Percentiles rank a stretch among this genome's conserved stretches.
Evolutionary conservation across 2,888 invertebrate species (phyloP).

Genomic region (Synanthedon formicaeformis): DNA sequence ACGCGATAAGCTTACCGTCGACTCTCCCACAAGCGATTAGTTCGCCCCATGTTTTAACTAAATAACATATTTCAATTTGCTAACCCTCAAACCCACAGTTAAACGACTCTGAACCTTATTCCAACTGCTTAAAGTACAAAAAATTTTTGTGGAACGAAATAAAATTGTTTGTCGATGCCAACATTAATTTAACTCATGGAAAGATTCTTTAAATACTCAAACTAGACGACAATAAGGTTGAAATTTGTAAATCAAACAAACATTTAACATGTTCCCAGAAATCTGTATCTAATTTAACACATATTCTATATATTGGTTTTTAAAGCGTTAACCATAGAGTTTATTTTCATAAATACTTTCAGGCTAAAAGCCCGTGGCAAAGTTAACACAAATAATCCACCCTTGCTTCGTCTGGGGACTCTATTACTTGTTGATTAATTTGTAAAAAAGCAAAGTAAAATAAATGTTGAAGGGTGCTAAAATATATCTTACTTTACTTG

Average conservation of each 20-base stretch:
- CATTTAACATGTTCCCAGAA: no score
- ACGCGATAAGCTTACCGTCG: slow-evolving; percentile 55
- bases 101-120: background rate
- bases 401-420: slow-evolving; percentile 4
- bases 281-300: no score
- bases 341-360: background rate
- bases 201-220: no score
- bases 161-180: no score
- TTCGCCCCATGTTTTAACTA: slow-evolving; percentile 16
- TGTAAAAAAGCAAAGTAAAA: slow-evolving; percentile 21
- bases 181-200: no score
- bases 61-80: background rate
- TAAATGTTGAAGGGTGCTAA: no score
- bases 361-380: background rate
- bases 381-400: background rate
- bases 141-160: no score
- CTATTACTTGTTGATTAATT: slow-evolving; percentile 29
- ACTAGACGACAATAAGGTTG: no score
- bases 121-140: no score
- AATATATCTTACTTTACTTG: no score
- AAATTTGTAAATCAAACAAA: no score
- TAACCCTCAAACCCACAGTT: background rate
- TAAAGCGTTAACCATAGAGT: background rate
- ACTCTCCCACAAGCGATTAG: slow-evolving; percentile 56
- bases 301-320: background rate